Evolutionary conservation across 2,113 vertebrate genomes (phyloP), one percentile per base, ranked within the genome.

Genomic region (Protobothrops flavoviridis): DNA sequence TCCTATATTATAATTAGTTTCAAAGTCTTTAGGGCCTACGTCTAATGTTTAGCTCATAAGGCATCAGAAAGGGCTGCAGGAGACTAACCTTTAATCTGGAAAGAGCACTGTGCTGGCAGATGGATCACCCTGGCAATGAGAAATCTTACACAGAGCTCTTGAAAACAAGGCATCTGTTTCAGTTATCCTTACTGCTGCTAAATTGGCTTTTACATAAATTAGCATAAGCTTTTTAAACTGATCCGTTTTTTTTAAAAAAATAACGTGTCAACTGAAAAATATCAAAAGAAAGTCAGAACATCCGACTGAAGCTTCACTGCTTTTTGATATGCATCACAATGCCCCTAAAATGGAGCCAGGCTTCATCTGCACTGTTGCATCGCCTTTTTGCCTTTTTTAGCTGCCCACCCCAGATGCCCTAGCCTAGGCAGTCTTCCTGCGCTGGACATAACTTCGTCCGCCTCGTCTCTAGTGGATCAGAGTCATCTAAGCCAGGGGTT

Each of bases 381-480:
- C 69, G 7, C 69, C 69, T 8, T 8, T 13, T 81, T 81, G 69
- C 2, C 15, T 20, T 20, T 81, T 39, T 81, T 6, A 81, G 6
- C 69, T 39, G 6, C 33, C 33, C 69, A 21, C 6, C n/a, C n/a
- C n/a, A 74, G 69, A 17, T 74, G n/a, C n/a, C 53, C 53, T 55
- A 4, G 8, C 11, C 5, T 53, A 0, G 0, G 3, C 26, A 9
- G 12, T 10, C 50, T 1, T 15, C 24, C 55, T 81, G 57, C 48
- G 12, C 61, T 33, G 3, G 2, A 0, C 1, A 11, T 13, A 43
- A 21, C 26, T 43, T 45, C 17, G 91, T 74, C 53, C 50, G 85
- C 94, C 56, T 81, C 87, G 55, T 11, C 74, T 29, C 11, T 39
- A 13, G 53, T 39, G 81, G 55, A 50, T 57, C 15, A 74, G n/a